Percentiles rank a stretch among this genome's conserved stretches.
Conservation (phyloP, 2,113 vertebrate species). For the Lophura nycthemera region DNA sequence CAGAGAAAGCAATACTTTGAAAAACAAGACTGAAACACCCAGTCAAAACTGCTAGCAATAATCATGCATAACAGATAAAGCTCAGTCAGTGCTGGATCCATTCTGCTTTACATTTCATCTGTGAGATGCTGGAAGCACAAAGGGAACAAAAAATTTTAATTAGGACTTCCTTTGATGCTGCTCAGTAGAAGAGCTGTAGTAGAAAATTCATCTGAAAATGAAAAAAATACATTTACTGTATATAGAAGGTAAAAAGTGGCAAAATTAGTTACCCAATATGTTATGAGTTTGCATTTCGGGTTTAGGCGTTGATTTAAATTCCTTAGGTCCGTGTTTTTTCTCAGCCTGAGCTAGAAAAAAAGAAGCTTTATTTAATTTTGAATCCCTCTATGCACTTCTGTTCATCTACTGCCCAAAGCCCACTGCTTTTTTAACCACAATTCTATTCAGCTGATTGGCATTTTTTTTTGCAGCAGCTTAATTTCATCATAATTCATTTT, state of each 20-base stretch:
- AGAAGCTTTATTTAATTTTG: conserved; percentile 17
- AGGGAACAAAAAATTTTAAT: not conserved
- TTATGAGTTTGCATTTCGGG: conserved; percentile 42
- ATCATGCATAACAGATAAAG: not conserved
- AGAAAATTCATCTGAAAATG: not conserved
- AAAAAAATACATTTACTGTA: not conserved
- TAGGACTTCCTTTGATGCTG: not conserved
- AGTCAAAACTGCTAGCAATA: not conserved
- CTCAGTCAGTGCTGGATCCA: not conserved
- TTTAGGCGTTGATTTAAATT: conserved; percentile 38
- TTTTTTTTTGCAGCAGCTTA: not conserved
- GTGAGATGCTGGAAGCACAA: not conserved
- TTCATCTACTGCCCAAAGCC: not conserved
- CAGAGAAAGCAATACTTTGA: not conserved
- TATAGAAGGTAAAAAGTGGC: not conserved
- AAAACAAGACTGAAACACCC: not conserved
- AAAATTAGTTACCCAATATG: conserved; percentile 51
- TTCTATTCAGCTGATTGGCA: not conserved
- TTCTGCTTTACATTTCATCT: not conserved
- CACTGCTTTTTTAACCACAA: not conserved
- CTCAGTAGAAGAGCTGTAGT: not conserved
- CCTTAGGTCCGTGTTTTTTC: conserved; percentile 14
- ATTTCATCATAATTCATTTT: not conserved
- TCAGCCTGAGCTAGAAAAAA: conserved; percentile 50
- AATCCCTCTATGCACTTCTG: not conserved